Evolutionary conservation across 2,797 vertebrate species (phyloP).

Genomic region (Emys orbicularis): DNA sequence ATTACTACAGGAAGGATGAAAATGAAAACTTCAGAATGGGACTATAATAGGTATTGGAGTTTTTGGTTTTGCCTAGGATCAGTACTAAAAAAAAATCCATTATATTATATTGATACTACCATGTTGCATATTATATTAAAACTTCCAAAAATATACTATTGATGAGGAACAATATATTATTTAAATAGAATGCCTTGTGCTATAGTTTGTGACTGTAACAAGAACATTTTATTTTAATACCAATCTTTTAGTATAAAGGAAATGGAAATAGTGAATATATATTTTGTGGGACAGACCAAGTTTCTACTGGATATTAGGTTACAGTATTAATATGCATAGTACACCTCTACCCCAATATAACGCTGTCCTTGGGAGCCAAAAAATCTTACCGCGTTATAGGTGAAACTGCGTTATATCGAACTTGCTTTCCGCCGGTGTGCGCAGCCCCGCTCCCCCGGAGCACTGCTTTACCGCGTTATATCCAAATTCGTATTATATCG

Average conservation of each 20-base stretch:
- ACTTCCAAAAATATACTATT: neutral
- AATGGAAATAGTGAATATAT: neutral
- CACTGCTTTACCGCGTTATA: too few relatives aligned
- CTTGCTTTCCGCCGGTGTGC: too few relatives aligned
- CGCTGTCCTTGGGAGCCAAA: too few relatives aligned
- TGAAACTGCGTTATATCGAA: too few relatives aligned
- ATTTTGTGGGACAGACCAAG: neutral
- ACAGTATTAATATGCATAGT: neutral
- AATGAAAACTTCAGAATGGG: neutral
- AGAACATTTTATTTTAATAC: accelerated
- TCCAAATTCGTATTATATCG: too few relatives aligned
- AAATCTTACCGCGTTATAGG: too few relatives aligned
- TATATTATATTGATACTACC: neutral
- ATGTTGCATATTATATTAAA: neutral
- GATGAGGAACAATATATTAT: neutral
- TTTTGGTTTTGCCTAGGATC: neutral
- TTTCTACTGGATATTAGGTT: neutral
- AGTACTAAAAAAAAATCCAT: neutral
- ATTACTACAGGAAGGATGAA: neutral
- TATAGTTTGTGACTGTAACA: neutral
- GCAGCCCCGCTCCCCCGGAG: too few relatives aligned
- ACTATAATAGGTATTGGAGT: accelerated
- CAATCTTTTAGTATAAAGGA: neutral
- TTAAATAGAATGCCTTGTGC: neutral
- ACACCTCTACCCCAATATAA: too few relatives aligned